A percentile compares a stretch with the other conserved stretches of the same genome.
These are phyloP conservation scores for Oedothorax gibbosus DNA, from an alignment of 1,140 invertebrate species.

Conservation along the genomic window DNA sequence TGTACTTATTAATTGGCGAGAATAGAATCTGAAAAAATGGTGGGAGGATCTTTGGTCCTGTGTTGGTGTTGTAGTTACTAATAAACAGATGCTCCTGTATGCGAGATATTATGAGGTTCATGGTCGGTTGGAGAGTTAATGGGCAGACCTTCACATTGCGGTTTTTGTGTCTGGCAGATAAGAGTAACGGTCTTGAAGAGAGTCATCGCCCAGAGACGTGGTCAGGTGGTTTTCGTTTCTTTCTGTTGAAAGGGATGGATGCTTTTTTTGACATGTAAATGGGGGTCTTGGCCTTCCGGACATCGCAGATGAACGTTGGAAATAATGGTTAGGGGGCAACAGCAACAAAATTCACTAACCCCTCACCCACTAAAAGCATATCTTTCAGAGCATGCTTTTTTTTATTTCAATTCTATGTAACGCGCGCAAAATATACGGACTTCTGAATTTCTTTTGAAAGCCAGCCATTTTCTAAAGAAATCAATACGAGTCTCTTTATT, in stretches of 20 bases:
- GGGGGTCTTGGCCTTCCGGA: too few species aligned
- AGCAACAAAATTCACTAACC: too few species aligned
- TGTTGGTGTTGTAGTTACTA: conserved; percentile 6
- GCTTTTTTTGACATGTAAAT: neutral
- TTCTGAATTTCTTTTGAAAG: too few species aligned
- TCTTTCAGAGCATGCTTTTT: too few species aligned
- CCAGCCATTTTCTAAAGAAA: too few species aligned
- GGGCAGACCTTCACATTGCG: conserved; percentile 7
- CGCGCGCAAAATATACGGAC: too few species aligned
- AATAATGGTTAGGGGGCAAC: too few species aligned
- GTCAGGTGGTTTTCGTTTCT: conserved; percentile 5
- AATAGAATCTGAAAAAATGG: neutral
- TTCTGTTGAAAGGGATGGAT: neutral
- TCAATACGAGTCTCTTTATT: too few species aligned
- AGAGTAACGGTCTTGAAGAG: neutral
- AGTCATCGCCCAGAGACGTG: neutral
- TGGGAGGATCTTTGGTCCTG: conserved; percentile 5
- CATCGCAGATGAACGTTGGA: too few species aligned
- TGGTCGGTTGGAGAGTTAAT: conserved; percentile 9
- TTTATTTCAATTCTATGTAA: too few species aligned
- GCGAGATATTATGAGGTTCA: neutral
- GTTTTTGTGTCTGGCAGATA: neutral
- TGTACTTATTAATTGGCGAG: neutral
- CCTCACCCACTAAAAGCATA: too few species aligned
- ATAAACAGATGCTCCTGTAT: conserved; percentile 25